Percentiles rank a stretch among this genome's conserved stretches.
These are phyloP conservation scores for Carcina quercana DNA, from an alignment of 2,888 invertebrate species.

Conservation along the genomic window DNA sequence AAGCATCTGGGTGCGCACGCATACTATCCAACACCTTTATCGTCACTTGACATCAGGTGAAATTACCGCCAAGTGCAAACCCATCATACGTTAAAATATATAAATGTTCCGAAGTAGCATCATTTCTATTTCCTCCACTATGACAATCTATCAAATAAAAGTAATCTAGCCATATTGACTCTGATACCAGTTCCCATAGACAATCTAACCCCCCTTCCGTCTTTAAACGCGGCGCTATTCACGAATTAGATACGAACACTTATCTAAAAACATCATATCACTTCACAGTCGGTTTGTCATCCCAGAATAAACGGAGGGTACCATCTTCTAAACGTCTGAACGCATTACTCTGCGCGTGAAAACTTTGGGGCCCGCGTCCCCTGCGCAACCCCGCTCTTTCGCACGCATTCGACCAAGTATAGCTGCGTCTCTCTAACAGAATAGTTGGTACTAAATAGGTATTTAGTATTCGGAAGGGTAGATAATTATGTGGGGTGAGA, in stretches of 20 bases:
- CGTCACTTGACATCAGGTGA: too few species aligned
- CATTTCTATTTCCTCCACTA: too few species aligned
- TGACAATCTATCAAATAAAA: too few species aligned
- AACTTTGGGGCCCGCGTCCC: conserved; percentile 39
- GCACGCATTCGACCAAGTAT: conserved; percentile 17
- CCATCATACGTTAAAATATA: too few species aligned
- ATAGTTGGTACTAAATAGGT: conserved; percentile 65
- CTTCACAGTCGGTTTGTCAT: conserved; percentile 49
- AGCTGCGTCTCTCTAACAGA: conserved; percentile 27
- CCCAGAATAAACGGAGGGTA: conserved; percentile 36
- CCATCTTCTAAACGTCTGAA: conserved; percentile 31
- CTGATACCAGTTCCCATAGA: background rate
- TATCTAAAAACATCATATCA: conserved; percentile 47
- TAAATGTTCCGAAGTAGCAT: too few species aligned
- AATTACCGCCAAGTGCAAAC: too few species aligned
- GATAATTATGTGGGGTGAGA: conserved; percentile 64
- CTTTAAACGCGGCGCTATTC: background rate
- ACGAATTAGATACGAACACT: conserved; percentile 11
- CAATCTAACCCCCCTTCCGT: background rate
- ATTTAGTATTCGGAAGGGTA: conserved; percentile 72
- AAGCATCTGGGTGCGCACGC: too few species aligned
- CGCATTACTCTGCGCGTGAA: conserved; percentile 39
- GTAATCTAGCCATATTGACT: too few species aligned
- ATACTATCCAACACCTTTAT: too few species aligned
- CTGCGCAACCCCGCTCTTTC: conserved; percentile 25